Percentiles rank a stretch among this genome's conserved stretches.
Conservation (phyloP, 53 echinoderm and acorn worm genomes). For the Crossaster papposus region DNA sequence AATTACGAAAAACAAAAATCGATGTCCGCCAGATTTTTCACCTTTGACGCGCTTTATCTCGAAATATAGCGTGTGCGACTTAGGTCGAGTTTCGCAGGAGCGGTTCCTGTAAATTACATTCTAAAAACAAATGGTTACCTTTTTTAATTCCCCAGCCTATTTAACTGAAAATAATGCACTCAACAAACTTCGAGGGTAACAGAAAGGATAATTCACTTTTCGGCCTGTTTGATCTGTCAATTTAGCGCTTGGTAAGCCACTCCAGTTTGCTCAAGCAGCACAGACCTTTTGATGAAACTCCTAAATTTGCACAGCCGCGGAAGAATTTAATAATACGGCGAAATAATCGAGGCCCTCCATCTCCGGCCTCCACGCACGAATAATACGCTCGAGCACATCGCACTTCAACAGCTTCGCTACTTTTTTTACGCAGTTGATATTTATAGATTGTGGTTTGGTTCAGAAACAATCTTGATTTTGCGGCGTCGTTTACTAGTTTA, state of each 20-base stretch:
- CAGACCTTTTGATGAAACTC: neutral
- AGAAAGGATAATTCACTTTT: neutral
- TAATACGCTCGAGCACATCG: neutral
- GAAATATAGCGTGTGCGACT: no score
- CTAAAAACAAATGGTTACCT: no score
- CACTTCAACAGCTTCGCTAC: neutral
- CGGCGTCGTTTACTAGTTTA: neutral
- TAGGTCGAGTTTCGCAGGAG: no score
- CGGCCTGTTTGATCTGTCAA: neutral
- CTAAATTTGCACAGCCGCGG: neutral
- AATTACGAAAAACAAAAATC: no score
- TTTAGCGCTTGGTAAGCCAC: conserved; percentile 1
- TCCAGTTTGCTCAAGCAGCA: neutral
- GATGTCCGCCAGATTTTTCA: no score
- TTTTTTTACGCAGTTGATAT: neutral
- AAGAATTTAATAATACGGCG: conserved; percentile 1
- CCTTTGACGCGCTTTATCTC: no score
- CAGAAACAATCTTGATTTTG: neutral
- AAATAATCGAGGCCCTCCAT: conserved; percentile 3
- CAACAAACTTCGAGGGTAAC: neutral
- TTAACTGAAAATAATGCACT: neutral
- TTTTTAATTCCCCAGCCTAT: neutral
- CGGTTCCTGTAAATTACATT: no score
- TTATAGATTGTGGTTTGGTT: neutral
- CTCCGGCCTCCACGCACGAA: no score